These are phyloP conservation scores for Stegodyphus mimosarum DNA, from an alignment of 1,140 invertebrate genomes.

Conservation along the genomic window DNA sequence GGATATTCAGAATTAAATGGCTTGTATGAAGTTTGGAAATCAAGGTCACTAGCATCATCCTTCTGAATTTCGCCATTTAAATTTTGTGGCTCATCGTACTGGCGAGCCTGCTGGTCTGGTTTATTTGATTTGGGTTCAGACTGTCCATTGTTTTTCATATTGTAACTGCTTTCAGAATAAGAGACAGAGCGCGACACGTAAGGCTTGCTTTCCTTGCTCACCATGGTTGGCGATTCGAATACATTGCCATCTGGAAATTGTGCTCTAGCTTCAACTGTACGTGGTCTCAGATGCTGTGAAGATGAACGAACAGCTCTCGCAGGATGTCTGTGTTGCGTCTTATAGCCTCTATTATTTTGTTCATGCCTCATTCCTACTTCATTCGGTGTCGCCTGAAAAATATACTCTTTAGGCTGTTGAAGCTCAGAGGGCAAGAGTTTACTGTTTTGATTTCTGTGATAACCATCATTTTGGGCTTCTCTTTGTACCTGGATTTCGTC, in stretches of 20 bases:
- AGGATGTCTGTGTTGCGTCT: neutral
- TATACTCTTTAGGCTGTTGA: neutral
- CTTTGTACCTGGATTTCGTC: neutral
- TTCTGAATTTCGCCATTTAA: constrained; percentile 6
- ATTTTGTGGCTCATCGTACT: constrained; percentile 11
- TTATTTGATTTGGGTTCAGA: neutral
- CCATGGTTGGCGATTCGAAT: neutral
- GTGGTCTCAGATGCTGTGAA: neutral
- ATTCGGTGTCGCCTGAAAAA: neutral
- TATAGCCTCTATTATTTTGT: neutral
- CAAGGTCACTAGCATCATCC: neutral
- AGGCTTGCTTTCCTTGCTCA: neutral
- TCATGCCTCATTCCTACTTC: neutral
- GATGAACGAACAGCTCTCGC: neutral
- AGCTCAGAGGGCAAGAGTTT: too few species aligned
- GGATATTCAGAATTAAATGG: constrained; percentile 38
- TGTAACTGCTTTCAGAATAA: constrained; percentile 31
- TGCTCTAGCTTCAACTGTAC: neutral
- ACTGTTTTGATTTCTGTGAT: neutral
- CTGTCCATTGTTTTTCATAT: neutral
- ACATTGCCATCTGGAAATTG: neutral
- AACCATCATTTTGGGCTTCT: neutral
- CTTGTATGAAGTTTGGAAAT: constrained; percentile 6
- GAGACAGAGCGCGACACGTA: constrained; percentile 24
- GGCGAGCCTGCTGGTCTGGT: neutral